Conservation (phyloP, 2,113 vertebrate species). For the Leuciscus idus region DNA sequence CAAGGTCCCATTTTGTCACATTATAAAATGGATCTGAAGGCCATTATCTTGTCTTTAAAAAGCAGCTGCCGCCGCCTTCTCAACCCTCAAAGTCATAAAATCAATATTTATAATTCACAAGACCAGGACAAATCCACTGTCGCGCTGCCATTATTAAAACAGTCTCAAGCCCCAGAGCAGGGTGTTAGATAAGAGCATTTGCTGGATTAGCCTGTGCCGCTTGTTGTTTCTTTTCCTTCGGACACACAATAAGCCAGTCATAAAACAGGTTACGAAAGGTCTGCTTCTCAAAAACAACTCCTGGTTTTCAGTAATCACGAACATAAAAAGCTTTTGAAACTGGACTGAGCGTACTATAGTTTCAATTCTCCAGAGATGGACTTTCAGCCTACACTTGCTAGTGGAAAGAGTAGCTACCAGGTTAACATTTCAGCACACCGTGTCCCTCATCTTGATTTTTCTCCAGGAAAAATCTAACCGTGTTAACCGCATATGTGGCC, state of each 20-base stretch:
- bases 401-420: background rate
- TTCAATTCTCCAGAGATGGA: slow-evolving; percentile 27
- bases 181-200: slow-evolving; percentile 71
- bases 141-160: slow-evolving; percentile 76
- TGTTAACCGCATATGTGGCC: slow-evolving; percentile 37
- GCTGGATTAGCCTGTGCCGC: slow-evolving; percentile 66
- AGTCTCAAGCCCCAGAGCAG: slow-evolving; percentile 72
- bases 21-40: slow-evolving; percentile 61
- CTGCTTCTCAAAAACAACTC: slow-evolving; percentile 64
- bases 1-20: slow-evolving; percentile 62
- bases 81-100: slow-evolving; percentile 65
- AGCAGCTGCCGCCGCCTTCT: slow-evolving; percentile 46
- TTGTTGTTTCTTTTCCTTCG: slow-evolving; percentile 58
- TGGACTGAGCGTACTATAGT: slow-evolving; percentile 16
- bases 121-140: slow-evolving; percentile 73
- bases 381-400: slow-evolving; percentile 4
- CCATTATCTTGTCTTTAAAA: slow-evolving; percentile 60
- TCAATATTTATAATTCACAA: slow-evolving; percentile 82
- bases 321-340: slow-evolving; percentile 64
- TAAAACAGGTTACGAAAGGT: slow-evolving; percentile 67
- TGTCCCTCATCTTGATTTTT: slow-evolving; percentile 9
- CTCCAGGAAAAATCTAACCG: slow-evolving; percentile 5
- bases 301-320: slow-evolving; percentile 69
- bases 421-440: slow-evolving; percentile 30
- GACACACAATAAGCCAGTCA: slow-evolving; percentile 65